These are phyloP conservation scores for Spheniscus humboldti DNA, from an alignment of 2,797 vertebrate genomes.

Conservation along the genomic window DNA sequence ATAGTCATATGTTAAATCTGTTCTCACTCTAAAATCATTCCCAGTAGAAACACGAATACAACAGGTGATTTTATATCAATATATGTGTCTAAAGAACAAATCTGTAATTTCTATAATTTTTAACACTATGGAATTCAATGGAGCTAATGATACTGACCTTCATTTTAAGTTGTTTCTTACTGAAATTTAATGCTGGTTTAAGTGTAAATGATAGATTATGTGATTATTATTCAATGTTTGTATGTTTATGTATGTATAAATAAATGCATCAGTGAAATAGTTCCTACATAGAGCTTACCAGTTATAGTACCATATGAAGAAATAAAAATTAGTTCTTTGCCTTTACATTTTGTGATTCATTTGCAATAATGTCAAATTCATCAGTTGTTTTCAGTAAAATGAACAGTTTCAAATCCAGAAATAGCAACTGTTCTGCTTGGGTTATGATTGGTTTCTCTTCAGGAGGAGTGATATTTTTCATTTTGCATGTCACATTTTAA, in stretches of 20 bases:
- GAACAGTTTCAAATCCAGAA: neutral
- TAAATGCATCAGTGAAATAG: neutral
- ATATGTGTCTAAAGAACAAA: neutral
- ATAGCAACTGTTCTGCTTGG: neutral
- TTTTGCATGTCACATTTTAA: neutral
- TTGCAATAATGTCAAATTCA: neutral
- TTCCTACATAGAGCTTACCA: neutral
- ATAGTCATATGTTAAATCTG: neutral
- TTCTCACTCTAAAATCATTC: neutral
- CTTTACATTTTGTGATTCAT: neutral
- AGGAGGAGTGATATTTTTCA: neutral
- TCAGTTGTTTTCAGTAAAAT: neutral
- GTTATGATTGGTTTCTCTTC: neutral
- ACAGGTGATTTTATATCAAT: neutral
- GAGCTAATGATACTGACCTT: neutral
- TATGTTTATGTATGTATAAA: neutral
- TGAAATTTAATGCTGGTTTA: neutral
- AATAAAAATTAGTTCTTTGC: neutral
- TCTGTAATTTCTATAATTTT: neutral
- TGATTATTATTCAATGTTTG: neutral
- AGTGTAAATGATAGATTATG: neutral
- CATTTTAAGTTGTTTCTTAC: neutral
- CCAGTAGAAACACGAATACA: neutral
- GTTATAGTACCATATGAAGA: neutral
- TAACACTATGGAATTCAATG: neutral